Evolutionary conservation across 2,797 vertebrate species (phyloP), one percentile per base, ranked within the genome.

Genomic region (Acridotheres tristis): DNA sequence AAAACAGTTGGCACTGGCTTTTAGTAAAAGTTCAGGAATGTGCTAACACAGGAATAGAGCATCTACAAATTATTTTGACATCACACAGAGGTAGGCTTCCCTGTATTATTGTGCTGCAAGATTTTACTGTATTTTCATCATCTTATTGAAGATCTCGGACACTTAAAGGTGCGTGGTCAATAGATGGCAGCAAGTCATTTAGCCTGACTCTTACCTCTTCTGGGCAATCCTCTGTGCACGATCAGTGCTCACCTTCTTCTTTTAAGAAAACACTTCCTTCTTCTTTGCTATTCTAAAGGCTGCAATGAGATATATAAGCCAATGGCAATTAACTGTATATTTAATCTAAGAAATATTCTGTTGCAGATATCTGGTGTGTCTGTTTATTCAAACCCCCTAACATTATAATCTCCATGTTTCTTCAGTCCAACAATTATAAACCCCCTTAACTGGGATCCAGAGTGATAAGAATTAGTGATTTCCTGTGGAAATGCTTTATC

Each of bases 181-280:
- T 97, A 98, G 96, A 88, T 96, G 95, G 91, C 97, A 98, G 97
- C 96, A 97, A 97, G 97, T 96, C 92, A 96, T 97, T 97, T 97
- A 97, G 90, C 95, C 83, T 94, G 63, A 92, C 95, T 97, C 69
- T 91, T 96, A 82, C 88, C 80, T 95, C 61, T 92, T 65, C 55
- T 79, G 85, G 93, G 62, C 69, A 76, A 45, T 34, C 47, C 57
- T 90, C 71, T 82, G 32, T 55, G 57, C 40, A 40, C 25, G 84
- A 14, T 25, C 45, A 71, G 8, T 7, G 8, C 11, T 89, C 15
- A 30, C 29, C 7, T 73, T 67, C 12, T 89, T 74, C 12, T 89
- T 80, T 81, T 55, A 81, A 81, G 38, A 78, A 77, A 81, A 90
- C 27, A 34, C 2, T 17, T 74, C n/a, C 23, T 73, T 16, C 66